Percentiles rank a stretch among this genome's conserved stretches.
These are phyloP conservation scores for Corythoichthys intestinalis DNA, from an alignment of 2,113 vertebrate genomes.

Conservation along the genomic window DNA sequence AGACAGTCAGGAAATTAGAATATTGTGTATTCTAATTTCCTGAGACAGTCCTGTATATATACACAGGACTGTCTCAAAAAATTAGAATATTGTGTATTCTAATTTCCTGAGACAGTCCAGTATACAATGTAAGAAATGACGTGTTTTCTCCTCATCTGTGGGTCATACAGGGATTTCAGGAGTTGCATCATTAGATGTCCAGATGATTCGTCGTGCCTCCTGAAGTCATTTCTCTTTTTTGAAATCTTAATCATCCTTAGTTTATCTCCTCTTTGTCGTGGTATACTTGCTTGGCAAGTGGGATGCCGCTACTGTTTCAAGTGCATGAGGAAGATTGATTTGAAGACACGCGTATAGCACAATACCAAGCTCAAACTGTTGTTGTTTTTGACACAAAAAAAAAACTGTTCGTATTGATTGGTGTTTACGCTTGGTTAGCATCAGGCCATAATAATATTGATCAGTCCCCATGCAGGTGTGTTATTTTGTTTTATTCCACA, in stretches of 20 bases:
- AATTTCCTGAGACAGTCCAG: too few relatives aligned
- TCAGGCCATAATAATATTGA: too few relatives aligned
- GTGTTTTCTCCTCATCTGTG: slow-evolving; percentile 44
- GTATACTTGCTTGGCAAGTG: too few relatives aligned
- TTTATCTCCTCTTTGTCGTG: not conserved
- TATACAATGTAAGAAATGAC: slow-evolving; percentile 28
- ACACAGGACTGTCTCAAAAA: too few relatives aligned
- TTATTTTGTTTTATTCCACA: too few relatives aligned
- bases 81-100: too few relatives aligned
- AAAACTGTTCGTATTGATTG: not conserved
- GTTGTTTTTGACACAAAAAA: not conserved
- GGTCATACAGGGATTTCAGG: slow-evolving; percentile 55
- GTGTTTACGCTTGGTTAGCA: too few relatives aligned
- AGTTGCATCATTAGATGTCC: slow-evolving; percentile 48
- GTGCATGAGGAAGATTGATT: too few relatives aligned
- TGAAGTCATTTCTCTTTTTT: slow-evolving; percentile 27
- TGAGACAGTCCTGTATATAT: too few relatives aligned
- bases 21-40: too few relatives aligned
- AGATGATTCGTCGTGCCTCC: slow-evolving; percentile 36
- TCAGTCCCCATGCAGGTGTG: too few relatives aligned
- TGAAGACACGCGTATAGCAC: not conserved
- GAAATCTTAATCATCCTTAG: slow-evolving; percentile 37
- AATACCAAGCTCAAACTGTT: not conserved
- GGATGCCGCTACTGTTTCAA: not conserved
- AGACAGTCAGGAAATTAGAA: too few relatives aligned